Conservation (phyloP, 1,140 invertebrate species). For the Mya arenaria region DNA sequence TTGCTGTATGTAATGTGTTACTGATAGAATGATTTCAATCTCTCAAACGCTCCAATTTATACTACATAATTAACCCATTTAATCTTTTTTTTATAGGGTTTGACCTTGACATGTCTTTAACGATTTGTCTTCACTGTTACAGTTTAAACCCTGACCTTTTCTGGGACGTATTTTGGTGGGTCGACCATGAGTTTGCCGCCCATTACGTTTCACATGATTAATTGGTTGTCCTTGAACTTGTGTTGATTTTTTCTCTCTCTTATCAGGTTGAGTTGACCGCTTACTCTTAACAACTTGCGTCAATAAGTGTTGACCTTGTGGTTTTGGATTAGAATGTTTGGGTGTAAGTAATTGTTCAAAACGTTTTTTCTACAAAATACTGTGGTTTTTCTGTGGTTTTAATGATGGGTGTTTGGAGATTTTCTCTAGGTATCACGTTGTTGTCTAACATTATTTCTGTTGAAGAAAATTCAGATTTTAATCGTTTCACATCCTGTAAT, state of each 20-base stretch:
- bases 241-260: not conserved
- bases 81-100: not conserved
- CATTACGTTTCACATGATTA: not conserved
- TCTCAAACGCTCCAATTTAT: not conserved
- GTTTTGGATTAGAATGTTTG: too few species aligned
- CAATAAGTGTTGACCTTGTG: not conserved
- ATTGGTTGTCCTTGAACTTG: not conserved
- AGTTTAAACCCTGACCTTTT: too few species aligned
- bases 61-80: not conserved
- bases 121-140: too few species aligned
- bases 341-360: too few species aligned
- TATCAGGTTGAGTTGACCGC: not conserved
- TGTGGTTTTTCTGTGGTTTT: not conserved
- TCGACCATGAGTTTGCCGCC: not conserved
- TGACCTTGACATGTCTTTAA: too few species aligned
- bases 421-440: too few species aligned
- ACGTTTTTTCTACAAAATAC: not conserved
- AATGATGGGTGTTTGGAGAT: too few species aligned
- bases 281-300: not conserved
- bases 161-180: not conserved
- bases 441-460: too few species aligned
- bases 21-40: not conserved
- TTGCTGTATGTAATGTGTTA: not conserved
- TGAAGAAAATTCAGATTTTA: too few species aligned
- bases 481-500: too few species aligned